phyloP scores from a whole-genome alignment of 2,113 vertebrate genomes.

The Cairina moschata region DNA sequence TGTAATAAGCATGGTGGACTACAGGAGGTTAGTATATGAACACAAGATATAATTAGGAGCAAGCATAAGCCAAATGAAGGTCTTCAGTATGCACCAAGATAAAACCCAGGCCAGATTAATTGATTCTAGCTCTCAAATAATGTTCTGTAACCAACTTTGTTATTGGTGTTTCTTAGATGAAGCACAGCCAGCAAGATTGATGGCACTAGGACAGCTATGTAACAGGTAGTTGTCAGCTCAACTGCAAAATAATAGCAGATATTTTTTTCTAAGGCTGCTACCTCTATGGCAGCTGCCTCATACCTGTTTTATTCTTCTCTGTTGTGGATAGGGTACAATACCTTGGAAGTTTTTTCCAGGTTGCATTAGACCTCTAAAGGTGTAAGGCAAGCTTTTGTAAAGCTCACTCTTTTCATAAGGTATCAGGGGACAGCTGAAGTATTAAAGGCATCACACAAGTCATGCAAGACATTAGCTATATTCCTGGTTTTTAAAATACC shows the following conservation, averaged over 20 bases:
- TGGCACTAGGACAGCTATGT: not conserved
- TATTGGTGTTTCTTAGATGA: not conserved
- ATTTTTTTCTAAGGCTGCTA: not conserved
- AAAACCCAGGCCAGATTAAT: not conserved
- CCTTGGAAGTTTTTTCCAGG: not conserved
- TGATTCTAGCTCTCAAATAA: not conserved
- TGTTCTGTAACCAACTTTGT: not conserved
- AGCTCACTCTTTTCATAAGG: not conserved
- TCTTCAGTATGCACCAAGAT: not conserved
- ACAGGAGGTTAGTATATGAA: not conserved
- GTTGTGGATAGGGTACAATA: not conserved
- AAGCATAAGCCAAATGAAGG: not conserved
- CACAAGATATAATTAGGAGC: not conserved
- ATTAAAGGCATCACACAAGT: not conserved
- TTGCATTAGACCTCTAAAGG: not conserved
- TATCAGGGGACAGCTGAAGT: not conserved
- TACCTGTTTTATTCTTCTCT: not conserved
- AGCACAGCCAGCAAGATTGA: fast-evolving
- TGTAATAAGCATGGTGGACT: not conserved
- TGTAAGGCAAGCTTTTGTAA: not conserved
- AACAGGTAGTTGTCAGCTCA: not conserved
- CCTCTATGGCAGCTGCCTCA: not conserved
- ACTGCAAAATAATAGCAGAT: not conserved
- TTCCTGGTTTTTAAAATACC: not conserved
- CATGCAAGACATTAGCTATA: fast-evolving